Percentiles rank a stretch among this genome's conserved stretches.
phyloP scores from a whole-genome alignment of 2,797 vertebrate genomes.

The Girardinus metallicus region DNA sequence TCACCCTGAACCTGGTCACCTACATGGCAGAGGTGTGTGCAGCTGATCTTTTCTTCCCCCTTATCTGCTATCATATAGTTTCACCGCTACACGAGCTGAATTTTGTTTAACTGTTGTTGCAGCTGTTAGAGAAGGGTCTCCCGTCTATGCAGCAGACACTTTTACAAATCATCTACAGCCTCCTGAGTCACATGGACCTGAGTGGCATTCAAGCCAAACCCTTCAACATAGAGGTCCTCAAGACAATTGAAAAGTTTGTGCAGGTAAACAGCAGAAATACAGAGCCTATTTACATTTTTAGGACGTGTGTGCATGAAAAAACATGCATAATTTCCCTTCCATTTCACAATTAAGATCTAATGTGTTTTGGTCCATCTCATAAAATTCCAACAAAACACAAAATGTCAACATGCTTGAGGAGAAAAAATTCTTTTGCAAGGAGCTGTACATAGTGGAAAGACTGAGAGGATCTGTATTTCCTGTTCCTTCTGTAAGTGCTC shows the following conservation, averaged over 20 bases:
- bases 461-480: constrained; percentile 35
- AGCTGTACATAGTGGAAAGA: background rate
- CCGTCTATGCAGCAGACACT: constrained; percentile 95
- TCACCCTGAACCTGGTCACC: constrained; percentile 93
- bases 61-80: background rate
- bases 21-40: constrained; percentile 91
- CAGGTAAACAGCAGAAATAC: constrained; percentile 81
- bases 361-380: background rate
- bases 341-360: background rate
- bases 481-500: constrained; percentile 39
- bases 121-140: constrained; percentile 96
- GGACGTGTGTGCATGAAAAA: background rate
- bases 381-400: background rate
- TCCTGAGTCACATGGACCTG: constrained; percentile 96
- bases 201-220: constrained; percentile 91
- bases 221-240: constrained; percentile 95
- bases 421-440: background rate
- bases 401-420: background rate
- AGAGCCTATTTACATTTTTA: background rate
- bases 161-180: constrained; percentile 95
- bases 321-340: background rate
- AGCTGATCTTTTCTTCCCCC: background rate
- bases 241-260: constrained; percentile 96
- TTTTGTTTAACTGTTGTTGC: constrained; percentile 15
- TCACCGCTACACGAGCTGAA: background rate